Conservation (phyloP, 23 tunicate species). For the Ascidia mentula region DNA sequence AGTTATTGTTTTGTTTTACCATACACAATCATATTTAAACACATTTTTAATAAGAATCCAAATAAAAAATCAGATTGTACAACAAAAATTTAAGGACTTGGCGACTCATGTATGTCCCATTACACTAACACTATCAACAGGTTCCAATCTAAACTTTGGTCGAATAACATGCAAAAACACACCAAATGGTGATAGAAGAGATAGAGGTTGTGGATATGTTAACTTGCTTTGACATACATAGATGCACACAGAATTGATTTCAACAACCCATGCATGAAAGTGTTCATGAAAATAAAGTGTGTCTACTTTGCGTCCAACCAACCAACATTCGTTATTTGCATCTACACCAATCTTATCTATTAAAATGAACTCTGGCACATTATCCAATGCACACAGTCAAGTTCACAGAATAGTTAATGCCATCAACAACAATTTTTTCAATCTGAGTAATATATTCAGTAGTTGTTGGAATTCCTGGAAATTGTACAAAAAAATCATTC, state of each 20-base stretch:
- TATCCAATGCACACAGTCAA: not conserved
- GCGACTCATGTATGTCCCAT: not conserved
- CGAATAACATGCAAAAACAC: not conserved
- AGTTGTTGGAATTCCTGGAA: not conserved
- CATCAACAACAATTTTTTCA: not conserved
- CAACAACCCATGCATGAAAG: conserved; percentile 2
- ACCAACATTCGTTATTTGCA: conserved; percentile 6
- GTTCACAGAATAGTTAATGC: not conserved
- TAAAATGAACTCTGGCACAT: not conserved
- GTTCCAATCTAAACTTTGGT: not conserved
- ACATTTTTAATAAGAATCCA: not conserved
- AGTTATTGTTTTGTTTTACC: not conserved
- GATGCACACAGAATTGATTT: not conserved
- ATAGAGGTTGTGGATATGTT: conserved; percentile 9
- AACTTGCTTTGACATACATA: not conserved
- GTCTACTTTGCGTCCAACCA: not conserved
- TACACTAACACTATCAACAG: not conserved
- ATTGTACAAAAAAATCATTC: not conserved
- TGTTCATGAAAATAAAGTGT: not conserved
- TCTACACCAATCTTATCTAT: not conserved
- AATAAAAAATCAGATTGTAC: not conserved
- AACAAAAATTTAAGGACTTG: not conserved
- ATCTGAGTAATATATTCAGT: not conserved
- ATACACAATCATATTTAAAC: not conserved
- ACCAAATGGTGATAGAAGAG: conserved; percentile 10